Conservation (phyloP, 2,888 invertebrate genomes). For the Cataglyphis cursor region DNA sequence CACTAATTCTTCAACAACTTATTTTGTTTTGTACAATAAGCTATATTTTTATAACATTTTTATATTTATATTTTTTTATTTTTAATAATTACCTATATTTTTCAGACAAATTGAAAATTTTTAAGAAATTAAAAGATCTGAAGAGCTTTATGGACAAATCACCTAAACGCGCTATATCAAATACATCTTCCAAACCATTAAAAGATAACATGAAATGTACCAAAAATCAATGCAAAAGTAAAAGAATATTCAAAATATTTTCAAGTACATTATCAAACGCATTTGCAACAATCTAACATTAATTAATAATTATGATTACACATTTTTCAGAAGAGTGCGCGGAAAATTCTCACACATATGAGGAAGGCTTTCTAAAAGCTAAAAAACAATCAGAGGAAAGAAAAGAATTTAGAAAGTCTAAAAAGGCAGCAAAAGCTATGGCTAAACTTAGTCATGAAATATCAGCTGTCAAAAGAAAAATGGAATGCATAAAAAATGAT, state of each 20-base stretch:
- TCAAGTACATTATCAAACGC: background rate
- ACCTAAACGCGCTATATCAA: background rate
- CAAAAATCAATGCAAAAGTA: conserved; percentile 16
- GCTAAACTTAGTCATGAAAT: conserved; percentile 59
- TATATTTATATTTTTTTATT: background rate
- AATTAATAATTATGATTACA: background rate
- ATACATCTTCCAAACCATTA: background rate
- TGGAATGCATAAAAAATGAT: conserved; percentile 9
- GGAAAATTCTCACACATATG: background rate
- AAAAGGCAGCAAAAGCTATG: conserved; percentile 54
- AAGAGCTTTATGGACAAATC: background rate
- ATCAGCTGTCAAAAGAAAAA: conserved; percentile 18
- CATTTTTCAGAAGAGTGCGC: background rate
- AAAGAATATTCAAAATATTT: background rate
- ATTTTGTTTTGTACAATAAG: too few relatives aligned
- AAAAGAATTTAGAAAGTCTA: background rate
- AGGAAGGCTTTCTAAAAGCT: background rate
- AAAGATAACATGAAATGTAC: background rate
- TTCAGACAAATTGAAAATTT: background rate
- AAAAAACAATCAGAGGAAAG: background rate
- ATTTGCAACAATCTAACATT: conserved; percentile 1
- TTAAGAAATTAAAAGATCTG: background rate
- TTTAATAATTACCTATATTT: background rate
- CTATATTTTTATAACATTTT: background rate
- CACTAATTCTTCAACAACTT: too few relatives aligned